Percentiles rank a stretch among this genome's conserved stretches.
These are phyloP conservation scores for Tapirus terrestris DNA, from an alignment of 2,113 vertebrate genomes.

Conservation along the genomic window DNA sequence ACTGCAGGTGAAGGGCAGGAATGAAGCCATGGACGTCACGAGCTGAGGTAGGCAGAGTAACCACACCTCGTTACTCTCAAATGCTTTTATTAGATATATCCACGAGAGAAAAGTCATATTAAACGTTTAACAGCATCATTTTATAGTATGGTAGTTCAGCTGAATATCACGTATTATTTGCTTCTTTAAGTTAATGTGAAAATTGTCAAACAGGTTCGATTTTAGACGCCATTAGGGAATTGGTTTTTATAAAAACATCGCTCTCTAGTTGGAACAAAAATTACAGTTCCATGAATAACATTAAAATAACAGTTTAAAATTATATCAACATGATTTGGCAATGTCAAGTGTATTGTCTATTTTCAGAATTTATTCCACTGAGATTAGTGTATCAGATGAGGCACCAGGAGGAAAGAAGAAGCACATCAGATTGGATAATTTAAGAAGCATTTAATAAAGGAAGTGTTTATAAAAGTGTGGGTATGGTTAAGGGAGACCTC, in stretches of 20 bases:
- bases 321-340: background rate
- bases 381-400: background rate
- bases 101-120: background rate
- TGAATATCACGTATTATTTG: background rate
- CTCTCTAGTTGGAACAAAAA: background rate
- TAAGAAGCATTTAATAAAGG: background rate
- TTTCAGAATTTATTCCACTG: background rate
- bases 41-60: background rate
- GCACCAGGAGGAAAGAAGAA: background rate
- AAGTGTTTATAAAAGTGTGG: background rate
- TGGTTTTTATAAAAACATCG: background rate
- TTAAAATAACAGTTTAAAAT: slow-evolving; percentile 44
- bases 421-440: background rate
- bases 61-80: background rate
- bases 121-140: background rate
- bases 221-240: background rate
- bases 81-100: background rate
- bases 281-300: background rate
- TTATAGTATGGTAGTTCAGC: background rate
- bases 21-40: background rate
- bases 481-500: background rate
- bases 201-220: background rate
- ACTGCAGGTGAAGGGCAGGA: background rate
- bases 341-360: background rate
- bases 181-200: background rate